A percentile compares a stretch with the other conserved stretches of the same genome.
Conservation (phyloP, 2,113 vertebrate genomes). For the Ammodytes marinus region DNA sequence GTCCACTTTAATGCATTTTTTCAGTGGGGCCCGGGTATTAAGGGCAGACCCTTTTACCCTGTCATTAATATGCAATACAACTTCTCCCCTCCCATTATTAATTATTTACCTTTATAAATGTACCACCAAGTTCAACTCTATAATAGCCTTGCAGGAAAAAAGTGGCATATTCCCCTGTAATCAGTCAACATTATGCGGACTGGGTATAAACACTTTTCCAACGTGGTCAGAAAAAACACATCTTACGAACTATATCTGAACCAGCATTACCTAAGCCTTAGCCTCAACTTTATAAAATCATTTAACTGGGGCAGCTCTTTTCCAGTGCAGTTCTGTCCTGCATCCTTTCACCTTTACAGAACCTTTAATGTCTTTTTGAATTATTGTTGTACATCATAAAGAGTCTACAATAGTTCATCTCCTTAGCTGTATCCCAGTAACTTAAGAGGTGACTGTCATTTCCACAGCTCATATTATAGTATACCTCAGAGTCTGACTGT, state of each 20-base stretch:
- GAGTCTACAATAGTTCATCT: conserved; percentile 45
- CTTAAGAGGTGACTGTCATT: conserved; percentile 63
- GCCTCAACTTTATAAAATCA: neutral
- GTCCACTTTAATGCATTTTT: no score
- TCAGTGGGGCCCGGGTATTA: no score
- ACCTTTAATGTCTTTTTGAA: neutral
- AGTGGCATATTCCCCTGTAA: no score
- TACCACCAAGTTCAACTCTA: no score
- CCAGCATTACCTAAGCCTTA: neutral
- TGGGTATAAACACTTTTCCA: no score
- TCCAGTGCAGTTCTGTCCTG: neutral
- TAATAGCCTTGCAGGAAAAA: no score
- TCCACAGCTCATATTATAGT: conserved; percentile 60
- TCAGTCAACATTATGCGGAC: no score
- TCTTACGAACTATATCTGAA: neutral
- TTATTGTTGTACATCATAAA: neutral
- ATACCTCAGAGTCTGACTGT: conserved; percentile 57
- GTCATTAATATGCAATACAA: no score
- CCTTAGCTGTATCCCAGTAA: conserved; percentile 36
- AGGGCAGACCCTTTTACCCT: no score
- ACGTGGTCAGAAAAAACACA: no score
- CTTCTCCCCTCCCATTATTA: no score
- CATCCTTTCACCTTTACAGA: neutral
- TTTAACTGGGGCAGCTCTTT: neutral
- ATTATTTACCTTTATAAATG: no score